Conservation (phyloP, 2,888 invertebrate genomes). For the Tuta absoluta region DNA sequence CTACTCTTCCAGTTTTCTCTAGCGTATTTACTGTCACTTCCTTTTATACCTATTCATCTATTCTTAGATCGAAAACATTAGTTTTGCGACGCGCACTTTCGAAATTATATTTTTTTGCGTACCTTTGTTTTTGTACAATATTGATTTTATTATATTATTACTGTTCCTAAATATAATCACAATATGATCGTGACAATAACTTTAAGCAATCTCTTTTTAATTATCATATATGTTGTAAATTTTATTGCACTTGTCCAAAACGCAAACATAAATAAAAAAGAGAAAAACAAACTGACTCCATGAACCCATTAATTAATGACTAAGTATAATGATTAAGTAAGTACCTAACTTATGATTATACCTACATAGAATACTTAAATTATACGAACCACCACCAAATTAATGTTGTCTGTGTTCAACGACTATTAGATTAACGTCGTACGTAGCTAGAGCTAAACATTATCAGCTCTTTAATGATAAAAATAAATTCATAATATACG, state of each 20-base stretch:
- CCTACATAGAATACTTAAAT: constrained; percentile 32
- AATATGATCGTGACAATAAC: constrained; percentile 60
- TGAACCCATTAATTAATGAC: not conserved
- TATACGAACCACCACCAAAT: constrained; percentile 64
- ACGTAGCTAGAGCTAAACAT: constrained; percentile 36
- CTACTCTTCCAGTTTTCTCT: not conserved
- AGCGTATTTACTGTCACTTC: not conserved
- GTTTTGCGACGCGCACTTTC: not conserved
- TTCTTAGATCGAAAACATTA: not conserved
- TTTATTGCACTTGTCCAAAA: not conserved
- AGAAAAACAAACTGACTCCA: not conserved
- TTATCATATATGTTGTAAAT: constrained; percentile 4
- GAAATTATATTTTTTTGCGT: not conserved
- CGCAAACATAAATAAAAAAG: not conserved
- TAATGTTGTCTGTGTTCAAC: constrained; percentile 72
- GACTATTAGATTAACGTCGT: constrained; percentile 42
- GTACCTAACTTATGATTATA: constrained; percentile 22
- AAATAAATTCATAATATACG: constrained; percentile 33
- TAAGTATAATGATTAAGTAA: not conserved
- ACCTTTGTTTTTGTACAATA: not conserved
- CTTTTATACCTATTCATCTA: not conserved
- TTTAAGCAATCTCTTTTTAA: constrained; percentile 43
- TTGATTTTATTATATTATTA: constrained; percentile 16
- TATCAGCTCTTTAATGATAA: constrained; percentile 33
- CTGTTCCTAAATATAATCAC: constrained; percentile 29